Evolutionary conservation across 2,113 vertebrate species (phyloP).

Genomic region (Stigmatopora argus): DNA sequence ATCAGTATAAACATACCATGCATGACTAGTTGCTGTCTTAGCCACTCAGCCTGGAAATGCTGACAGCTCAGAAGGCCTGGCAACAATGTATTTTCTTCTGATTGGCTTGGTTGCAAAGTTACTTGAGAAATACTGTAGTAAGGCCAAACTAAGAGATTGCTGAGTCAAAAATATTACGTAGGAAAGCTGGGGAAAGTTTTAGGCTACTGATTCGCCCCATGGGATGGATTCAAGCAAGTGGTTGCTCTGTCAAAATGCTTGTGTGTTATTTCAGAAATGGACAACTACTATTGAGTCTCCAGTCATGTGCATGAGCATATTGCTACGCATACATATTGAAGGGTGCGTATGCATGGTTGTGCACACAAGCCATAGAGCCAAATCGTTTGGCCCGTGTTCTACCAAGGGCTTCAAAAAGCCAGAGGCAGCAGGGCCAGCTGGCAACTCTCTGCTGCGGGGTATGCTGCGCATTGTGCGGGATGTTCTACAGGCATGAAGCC

Average conservation of each 20-base stretch:
- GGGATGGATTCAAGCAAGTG: conserved; percentile 17
- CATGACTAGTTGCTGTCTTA: conserved; percentile 26
- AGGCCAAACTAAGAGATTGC: conserved; percentile 25
- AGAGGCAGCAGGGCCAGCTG: conserved; percentile 66
- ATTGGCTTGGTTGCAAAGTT: conserved; percentile 33
- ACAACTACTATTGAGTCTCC: neutral
- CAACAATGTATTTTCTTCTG: conserved; percentile 41
- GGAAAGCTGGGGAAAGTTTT: conserved; percentile 47
- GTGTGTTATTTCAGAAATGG: neutral
- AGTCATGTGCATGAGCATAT: neutral
- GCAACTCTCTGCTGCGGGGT: conserved; percentile 47
- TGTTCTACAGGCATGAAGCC: conserved; percentile 42
- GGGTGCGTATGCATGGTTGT: conserved; percentile 1
- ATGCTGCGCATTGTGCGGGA: conserved; percentile 44
- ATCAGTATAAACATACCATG: conserved; percentile 41
- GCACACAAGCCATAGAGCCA: conserved; percentile 46
- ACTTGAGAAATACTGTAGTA: conserved; percentile 13
- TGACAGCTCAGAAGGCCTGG: conserved; percentile 24
- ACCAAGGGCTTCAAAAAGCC: conserved; percentile 52
- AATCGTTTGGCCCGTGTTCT: conserved; percentile 57
- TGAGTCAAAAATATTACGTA: conserved; percentile 21
- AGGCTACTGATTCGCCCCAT: conserved; percentile 40
- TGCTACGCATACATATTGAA: conserved; percentile 1
- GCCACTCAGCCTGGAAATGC: conserved; percentile 23
- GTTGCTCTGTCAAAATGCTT: conserved; percentile 23